Base-by-base conservation (phyloP, 2,888 invertebrate species). In the Neoaliturus tenellus region DNA sequence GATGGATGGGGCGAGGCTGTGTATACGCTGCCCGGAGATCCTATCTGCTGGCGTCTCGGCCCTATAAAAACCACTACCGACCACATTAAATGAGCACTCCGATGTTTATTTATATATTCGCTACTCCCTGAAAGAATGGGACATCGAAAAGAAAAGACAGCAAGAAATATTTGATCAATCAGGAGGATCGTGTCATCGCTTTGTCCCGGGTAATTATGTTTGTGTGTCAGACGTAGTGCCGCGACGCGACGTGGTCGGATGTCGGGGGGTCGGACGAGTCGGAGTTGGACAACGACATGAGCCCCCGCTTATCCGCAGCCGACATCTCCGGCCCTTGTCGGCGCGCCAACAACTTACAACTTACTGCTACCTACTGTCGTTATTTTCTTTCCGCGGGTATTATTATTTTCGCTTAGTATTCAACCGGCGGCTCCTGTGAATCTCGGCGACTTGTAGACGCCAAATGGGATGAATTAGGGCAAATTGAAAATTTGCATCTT, bases 51-150 rank as follows among this genome's bases (percentile, higher is more conserved):
- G 75, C 75, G 75, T 75, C 75, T 75, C 75, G 75, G 48, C 10
- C 75, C 44, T 28, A 75, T 75, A 75, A 75, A 75, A 75, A 75
- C 75, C 75, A 75, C 75, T 75, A 75, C 39, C n/a, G 75, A 20
- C 48, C 23, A 44, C 75, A 75, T 75, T 75, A 75, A 75, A 75
- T 75, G 75, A 75, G 75, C 75, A 48, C 75, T 25, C 75, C 75
- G 75, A 75, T 75, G 75, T 75, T 75, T 75, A 75, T 75, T 75
- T 75, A 75, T 75, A 75, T 25, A 75, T 75, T 75, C 75, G 75
- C 44, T 75, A 28, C 41, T 75, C 75, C 31, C 48, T 48, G 44
- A 44, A 75, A 75, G 75, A 75, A 75, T 75, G 75, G 75, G 48
- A 75, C 44, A 75, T 75, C 44, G 23, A 35, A 48, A 75, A 75